phyloP scores from a whole-genome alignment of 2,797 vertebrate genomes.

The Cuculus canorus region DNA sequence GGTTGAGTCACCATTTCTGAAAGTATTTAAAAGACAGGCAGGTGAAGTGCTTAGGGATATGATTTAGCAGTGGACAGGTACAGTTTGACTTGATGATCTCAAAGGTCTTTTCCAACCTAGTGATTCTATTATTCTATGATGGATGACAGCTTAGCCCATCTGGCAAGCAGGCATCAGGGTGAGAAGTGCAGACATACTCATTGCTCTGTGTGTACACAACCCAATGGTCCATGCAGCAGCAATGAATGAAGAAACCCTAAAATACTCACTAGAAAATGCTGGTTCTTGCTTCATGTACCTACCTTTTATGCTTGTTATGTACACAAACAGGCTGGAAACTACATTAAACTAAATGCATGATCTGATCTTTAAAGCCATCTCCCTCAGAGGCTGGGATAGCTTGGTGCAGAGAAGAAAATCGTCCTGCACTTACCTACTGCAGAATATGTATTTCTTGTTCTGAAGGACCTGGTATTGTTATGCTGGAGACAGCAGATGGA shows the following conservation, averaged over 20 bases:
- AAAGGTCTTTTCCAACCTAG: no score
- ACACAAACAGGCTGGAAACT: background rate
- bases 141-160: background rate
- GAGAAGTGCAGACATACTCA: fast-evolving
- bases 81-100: no score
- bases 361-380: background rate
- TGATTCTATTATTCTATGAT: no score
- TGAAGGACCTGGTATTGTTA: background rate
- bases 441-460: background rate
- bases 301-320: background rate
- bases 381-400: background rate
- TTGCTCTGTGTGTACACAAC: background rate
- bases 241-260: background rate
- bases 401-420: background rate
- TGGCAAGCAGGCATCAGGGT: background rate
- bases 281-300: background rate
- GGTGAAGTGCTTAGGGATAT: no score
- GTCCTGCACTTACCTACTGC: background rate
- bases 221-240: background rate
- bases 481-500: background rate
- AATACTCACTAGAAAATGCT: background rate
- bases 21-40: no score
- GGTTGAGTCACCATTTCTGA: no score
- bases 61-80: no score
- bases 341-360: background rate